phyloP scores from a whole-genome alignment of 2,797 vertebrate genomes.

The Amazona finschi region DNA sequence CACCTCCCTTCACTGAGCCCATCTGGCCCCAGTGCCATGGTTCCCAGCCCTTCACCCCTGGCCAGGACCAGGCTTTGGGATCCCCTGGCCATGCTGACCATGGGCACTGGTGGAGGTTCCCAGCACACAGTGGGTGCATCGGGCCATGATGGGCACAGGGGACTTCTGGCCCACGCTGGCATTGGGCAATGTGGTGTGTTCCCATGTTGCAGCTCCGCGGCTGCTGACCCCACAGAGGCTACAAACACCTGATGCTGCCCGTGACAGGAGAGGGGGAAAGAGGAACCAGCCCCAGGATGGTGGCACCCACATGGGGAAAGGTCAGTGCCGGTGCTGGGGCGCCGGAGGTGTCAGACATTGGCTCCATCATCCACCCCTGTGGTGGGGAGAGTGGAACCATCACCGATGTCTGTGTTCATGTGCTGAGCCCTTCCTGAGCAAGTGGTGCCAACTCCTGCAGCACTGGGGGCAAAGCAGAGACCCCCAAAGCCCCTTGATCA shows the following conservation, averaged over 20 bases:
- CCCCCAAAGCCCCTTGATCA: fast-evolving
- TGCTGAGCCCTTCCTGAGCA: not conserved
- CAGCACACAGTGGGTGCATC: not conserved
- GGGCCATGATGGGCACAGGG: not conserved
- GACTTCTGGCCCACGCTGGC: not conserved
- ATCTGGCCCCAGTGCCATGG: fast-evolving
- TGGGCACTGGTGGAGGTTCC: not conserved
- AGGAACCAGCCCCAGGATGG: fast-evolving
- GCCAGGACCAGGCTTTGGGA: not conserved
- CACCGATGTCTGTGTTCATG: fast-evolving
- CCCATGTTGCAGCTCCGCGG: not conserved
- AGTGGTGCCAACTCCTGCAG: not conserved
- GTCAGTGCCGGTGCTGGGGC: not conserved
- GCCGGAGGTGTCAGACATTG: not conserved
- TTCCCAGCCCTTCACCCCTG: not conserved
- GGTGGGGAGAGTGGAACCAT: not conserved
- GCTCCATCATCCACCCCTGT: not conserved
- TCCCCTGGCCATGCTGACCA: fast-evolving
- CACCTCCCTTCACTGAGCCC: not conserved
- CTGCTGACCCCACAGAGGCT: not conserved
- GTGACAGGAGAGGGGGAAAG: fast-evolving
- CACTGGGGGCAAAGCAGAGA: not conserved
- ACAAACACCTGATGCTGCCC: fast-evolving
- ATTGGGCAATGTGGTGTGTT: fast-evolving
- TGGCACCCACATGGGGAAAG: fast-evolving